These are phyloP conservation scores for Muraenolepis orangiensis DNA, from an alignment of 2,797 vertebrate genomes.

Conservation along the genomic window DNA sequence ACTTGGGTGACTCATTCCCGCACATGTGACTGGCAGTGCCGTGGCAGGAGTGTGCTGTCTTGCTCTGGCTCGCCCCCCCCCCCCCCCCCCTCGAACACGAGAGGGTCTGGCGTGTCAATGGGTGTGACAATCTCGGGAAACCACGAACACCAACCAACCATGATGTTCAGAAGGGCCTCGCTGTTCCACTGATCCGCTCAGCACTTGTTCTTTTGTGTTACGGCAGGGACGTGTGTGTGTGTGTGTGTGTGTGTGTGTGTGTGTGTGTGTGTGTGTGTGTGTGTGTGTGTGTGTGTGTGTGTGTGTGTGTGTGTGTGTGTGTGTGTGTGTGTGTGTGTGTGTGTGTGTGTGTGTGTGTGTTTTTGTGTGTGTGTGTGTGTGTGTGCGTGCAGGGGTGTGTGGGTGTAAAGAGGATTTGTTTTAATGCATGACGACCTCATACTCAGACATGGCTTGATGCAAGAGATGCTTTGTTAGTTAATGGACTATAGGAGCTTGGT, in stretches of 20 bases:
- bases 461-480: conserved; percentile 45
- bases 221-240: not conserved
- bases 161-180: conserved; percentile 29
- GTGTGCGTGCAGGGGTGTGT: conserved; percentile 6
- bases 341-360: not conserved
- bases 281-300: not conserved
- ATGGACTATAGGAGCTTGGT: conserved; percentile 37
- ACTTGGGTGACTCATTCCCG: conserved; percentile 60
- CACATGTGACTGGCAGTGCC: conserved; percentile 60
- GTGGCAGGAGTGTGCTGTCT: conserved; percentile 56
- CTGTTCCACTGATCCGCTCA: conserved; percentile 15
- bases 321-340: not conserved
- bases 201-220: conserved; percentile 17
- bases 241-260: conserved; percentile 16
- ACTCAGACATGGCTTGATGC: conserved; percentile 29
- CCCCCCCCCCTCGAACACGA: conserved; percentile 10
- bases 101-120: not conserved
- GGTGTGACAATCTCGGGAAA: not conserved
- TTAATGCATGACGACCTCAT: conserved; percentile 30
- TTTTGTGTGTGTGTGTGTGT: conserved; percentile 12
- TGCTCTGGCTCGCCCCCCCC: conserved; percentile 36
- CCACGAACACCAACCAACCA: conserved; percentile 32
- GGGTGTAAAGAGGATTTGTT: conserved; percentile 7
- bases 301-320: conserved; percentile 18
- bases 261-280: conserved; percentile 6